Evolutionary conservation across 2,113 vertebrate genomes (phyloP), one percentile per base, ranked within the genome.

Genomic region (Lucifuga dentata): DNA sequence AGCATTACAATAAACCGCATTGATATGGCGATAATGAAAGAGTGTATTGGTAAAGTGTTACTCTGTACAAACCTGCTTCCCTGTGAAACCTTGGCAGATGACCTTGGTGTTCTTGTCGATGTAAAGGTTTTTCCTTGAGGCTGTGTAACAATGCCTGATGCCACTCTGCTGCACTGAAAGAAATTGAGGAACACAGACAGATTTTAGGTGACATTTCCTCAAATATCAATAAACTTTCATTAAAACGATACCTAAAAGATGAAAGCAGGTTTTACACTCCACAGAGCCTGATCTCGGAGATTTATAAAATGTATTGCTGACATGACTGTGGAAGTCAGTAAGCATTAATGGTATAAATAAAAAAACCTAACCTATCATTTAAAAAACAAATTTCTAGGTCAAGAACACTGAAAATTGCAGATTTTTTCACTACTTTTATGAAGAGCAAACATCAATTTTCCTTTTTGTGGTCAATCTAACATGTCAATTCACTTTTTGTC

Each of bases 21-120:
- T 33, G 11, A 16, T 44, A 33, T 43, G 49, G 53, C 16, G 67
- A 51, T 32, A 64, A 48, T 11, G 35, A 11, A 11, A 24, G 0
- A 32, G 36, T 2, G 19, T 58, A 3, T 13, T 41, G n/a, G 15
- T 11, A 8, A 43, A 58, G 1, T 33, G 9, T 21, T 24, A 5
- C 2, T 51, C 11, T 20, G 35, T 19, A 93, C 93, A 4, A 82
- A 99, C 98, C 98, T 99, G 98, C 84, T 98, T 99, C 74, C 98
- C 98, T 40, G 98, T 99, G 86, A 99, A 99, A 23, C 98, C 98
- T 55, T 99, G 98, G 85, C 98, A 99, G 87, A 99, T 95, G 85
- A 99, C 93, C 88, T 97, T 99, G 0, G 96, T 96, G 81, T 89
- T 89, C 90, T 95, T 97, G 87, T 86, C 89, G 69, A 99, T 94